Conservation (phyloP, 2,113 vertebrate species). For the Bufo bufo region DNA sequence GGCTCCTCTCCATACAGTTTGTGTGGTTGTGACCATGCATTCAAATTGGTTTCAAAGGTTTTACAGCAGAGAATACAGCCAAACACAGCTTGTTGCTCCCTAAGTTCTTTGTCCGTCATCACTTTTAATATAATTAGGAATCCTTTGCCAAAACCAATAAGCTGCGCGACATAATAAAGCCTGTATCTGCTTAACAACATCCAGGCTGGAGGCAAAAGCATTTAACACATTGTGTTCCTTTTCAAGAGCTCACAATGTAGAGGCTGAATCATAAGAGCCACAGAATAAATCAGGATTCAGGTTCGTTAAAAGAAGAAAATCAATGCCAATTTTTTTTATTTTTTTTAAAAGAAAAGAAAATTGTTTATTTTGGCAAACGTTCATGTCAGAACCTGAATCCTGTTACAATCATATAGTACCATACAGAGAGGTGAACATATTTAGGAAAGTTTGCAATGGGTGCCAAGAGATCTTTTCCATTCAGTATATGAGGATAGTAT, state of each 20-base stretch:
- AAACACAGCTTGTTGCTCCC: conserved; percentile 45
- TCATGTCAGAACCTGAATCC: not conserved
- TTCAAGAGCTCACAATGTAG: not conserved
- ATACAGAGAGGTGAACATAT: not conserved
- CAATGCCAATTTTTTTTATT: not conserved
- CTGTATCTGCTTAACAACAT: conserved; percentile 39
- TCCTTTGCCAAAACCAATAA: conserved; percentile 40
- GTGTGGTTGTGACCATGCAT: conserved; percentile 5
- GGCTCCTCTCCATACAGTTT: conserved; percentile 21
- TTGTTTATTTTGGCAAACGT: not conserved
- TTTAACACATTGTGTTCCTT: conserved; percentile 13
- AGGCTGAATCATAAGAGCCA: not conserved
- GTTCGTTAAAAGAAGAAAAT: not conserved
- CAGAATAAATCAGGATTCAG: not conserved
- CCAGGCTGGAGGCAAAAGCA: conserved; percentile 11
- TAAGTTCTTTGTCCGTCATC: conserved; percentile 37
- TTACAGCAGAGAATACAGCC: conserved; percentile 29
- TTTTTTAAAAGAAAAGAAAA: not conserved
- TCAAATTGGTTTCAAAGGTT: conserved; percentile 42
- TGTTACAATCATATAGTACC: not conserved
- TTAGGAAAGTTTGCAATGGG: not conserved
- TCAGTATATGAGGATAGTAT: not conserved
- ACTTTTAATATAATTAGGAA: conserved; percentile 48
- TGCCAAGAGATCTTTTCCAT: not conserved
- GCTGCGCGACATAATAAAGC: conserved; percentile 29